Percentiles rank a stretch among this genome's conserved stretches.
Conservation (phyloP, 2,797 vertebrate genomes). For the Eospalax fontanierii region DNA sequence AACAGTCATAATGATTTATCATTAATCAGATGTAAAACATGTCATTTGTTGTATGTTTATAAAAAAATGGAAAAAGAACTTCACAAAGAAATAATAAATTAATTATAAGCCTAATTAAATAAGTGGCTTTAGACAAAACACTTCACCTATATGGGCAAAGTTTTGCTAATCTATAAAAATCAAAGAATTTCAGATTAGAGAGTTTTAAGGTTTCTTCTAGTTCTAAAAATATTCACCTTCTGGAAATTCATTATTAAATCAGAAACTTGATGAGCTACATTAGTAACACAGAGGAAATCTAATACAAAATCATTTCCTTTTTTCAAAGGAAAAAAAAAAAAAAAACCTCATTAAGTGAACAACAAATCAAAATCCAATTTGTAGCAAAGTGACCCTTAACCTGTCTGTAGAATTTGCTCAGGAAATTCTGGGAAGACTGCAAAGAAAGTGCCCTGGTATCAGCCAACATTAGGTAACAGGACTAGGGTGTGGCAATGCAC, state of each 20-base stretch:
- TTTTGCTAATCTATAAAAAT: not conserved
- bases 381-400: constrained; percentile 67
- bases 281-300: constrained; percentile 24
- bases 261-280: constrained; percentile 1
- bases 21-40: not conserved
- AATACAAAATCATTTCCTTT: constrained; percentile 59
- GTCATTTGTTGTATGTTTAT: not conserved
- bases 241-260: constrained; percentile 51
- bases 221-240: constrained; percentile 25
- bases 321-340: too few relatives aligned
- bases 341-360: not conserved
- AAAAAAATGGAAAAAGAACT: constrained; percentile 12
- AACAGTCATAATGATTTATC: not conserved
- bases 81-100: constrained; percentile 12
- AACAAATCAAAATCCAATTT: constrained; percentile 52
- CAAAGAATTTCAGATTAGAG: too few relatives aligned
- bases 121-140: constrained; percentile 18
- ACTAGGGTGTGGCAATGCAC: constrained; percentile 53
- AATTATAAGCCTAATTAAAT: constrained; percentile 61
- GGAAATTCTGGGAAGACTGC: constrained; percentile 32
- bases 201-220: constrained; percentile 11
- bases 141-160: not conserved
- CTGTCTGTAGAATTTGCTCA: constrained; percentile 68
- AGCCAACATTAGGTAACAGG: constrained; percentile 74
- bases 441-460: constrained; percentile 69